Evolutionary conservation across 2,113 vertebrate genomes (phyloP).

Genomic region (Equus przewalskii): DNA sequence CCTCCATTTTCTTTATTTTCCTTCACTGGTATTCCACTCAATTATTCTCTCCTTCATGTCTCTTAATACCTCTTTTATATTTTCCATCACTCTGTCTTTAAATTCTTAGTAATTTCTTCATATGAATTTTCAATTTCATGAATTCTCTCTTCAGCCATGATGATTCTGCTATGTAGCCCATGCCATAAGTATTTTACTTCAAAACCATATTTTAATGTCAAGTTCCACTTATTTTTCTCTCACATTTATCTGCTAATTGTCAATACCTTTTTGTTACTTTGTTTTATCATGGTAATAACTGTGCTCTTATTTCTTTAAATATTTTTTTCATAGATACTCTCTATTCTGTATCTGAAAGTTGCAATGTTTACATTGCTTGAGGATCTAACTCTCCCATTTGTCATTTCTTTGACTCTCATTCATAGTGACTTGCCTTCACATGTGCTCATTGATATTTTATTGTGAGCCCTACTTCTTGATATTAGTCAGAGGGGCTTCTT

Average conservation of each 20-base stretch:
- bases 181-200: constrained; percentile 32
- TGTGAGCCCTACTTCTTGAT: not conserved
- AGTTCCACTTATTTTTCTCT: constrained; percentile 26
- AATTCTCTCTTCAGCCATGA: not conserved
- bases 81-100: not conserved
- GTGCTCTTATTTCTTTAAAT: not conserved
- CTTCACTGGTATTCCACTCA: not conserved
- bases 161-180: not conserved
- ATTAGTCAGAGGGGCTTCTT: not conserved
- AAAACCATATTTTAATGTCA: constrained; percentile 44
- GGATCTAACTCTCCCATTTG: not conserved
- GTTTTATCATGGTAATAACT: not conserved
- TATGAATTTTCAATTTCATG: not conserved
- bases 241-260: not conserved
- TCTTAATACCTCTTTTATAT: constrained; percentile 8
- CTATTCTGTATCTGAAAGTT: not conserved
- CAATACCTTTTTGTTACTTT: not conserved
- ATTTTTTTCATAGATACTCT: not conserved
- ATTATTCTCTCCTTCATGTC: not conserved
- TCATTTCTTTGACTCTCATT: not conserved
- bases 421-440: not conserved
- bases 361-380: not conserved
- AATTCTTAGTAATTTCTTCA: constrained; percentile 50
- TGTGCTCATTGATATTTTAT: not conserved
- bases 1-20: constrained; percentile 1